Evolutionary conservation across 2,888 invertebrate species (phyloP).

Genomic region (Leptura quadrifasciata): DNA sequence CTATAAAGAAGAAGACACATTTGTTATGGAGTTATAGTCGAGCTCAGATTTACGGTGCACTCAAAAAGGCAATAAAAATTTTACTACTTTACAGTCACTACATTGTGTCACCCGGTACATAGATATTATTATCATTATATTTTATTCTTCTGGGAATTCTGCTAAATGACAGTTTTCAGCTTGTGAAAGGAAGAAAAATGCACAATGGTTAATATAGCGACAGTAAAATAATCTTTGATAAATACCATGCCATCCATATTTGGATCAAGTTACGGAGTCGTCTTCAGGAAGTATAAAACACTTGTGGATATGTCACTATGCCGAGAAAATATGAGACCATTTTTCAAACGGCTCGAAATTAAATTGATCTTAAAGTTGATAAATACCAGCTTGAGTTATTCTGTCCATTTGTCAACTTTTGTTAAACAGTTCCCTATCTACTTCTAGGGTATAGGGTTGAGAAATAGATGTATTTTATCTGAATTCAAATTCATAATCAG

Average conservation of each 20-base stretch:
- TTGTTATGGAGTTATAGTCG: too few relatives aligned
- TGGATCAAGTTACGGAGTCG: background rate
- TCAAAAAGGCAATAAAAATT: too few relatives aligned
- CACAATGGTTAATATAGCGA: background rate
- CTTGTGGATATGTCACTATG: background rate
- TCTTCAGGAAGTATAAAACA: background rate
- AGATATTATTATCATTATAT: too few relatives aligned
- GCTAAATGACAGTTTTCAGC: too few relatives aligned
- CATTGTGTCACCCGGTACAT: too few relatives aligned
- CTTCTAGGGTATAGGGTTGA: background rate
- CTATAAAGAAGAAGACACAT: too few relatives aligned
- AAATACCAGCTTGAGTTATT: background rate
- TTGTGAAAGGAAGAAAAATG: too few relatives aligned
- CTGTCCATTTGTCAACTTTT: background rate
- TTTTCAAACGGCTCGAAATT: background rate
- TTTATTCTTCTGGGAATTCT: too few relatives aligned
- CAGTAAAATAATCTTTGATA: background rate
- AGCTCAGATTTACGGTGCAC: too few relatives aligned
- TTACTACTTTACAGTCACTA: too few relatives aligned
- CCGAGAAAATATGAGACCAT: background rate
- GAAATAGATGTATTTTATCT: background rate
- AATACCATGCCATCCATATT: background rate
- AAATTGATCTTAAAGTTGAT: slow-evolving; percentile 2
- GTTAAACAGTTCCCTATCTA: background rate
- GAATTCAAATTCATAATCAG: background rate